Base-by-base conservation (phyloP, 2,888 invertebrate species). In the Pheosia gnoma region DNA sequence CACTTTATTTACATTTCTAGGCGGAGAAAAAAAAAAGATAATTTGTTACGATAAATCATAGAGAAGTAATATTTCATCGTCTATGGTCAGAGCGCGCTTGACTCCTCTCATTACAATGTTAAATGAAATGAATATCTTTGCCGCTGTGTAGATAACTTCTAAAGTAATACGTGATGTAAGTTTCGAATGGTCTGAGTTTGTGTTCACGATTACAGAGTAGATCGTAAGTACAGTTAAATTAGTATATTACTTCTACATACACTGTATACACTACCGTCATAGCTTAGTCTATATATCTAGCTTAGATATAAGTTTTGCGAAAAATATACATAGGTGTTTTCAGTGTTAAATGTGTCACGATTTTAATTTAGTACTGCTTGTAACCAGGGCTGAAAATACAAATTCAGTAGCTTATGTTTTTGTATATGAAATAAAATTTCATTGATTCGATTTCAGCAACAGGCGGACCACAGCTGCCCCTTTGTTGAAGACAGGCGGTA, bases 31-130 rank as follows among this genome's bases (percentile, higher is more conserved):
- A 84, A 84, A 84, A 85, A 84, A 88, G 82, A 85, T 87, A 88
- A 90, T 89, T 89, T 86, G 87, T 88, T 83, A 79, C 77, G 80
- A 91, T 91, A 88, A 88, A 90, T 91, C 91, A 90, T 83, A 71
- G 78, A 74, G 59, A 67, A 74, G 76, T 80, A 79, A 90, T 90
- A 87, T 85, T 83, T 90, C 89, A 88, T 79, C 70, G 71, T 73
- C 65, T 61, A 45, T 52, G 62, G 71, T 71, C 71, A 60, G 71
- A 73, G 67, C 71, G 76, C 68, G 61, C 63, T 56, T 72, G 78
- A 75, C 72, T 67, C 77, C 79, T 84, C 86, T 85, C 85, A 88
- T 90, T 88, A 90, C 79, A 81, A 83, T 81, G 81, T 81, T 81
- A 83, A 86, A 87, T 85, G 80, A 80, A 83, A 81, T 80, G 80